Evolutionary conservation across 2,797 vertebrate genomes (phyloP).

Genomic region (Microchirus variegatus): DNA sequence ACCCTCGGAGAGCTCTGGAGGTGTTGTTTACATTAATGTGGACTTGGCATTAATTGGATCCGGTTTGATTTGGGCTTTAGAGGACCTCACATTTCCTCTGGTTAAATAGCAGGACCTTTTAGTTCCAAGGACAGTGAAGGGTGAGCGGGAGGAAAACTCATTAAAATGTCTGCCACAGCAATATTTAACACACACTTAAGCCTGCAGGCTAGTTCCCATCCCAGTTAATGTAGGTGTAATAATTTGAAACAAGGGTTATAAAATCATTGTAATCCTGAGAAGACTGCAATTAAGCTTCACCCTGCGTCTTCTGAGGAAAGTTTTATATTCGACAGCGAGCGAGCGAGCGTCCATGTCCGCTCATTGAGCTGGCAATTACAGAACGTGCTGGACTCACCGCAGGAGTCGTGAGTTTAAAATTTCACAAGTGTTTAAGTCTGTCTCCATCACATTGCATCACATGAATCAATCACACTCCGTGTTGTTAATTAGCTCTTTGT

Average conservation of each 20-base stretch:
- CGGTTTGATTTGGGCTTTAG: slow-evolving; percentile 50
- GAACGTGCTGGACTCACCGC: slow-evolving; percentile 43
- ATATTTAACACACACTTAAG: slow-evolving; percentile 66
- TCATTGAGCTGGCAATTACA: slow-evolving; percentile 14
- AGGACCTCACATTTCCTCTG: slow-evolving; percentile 50
- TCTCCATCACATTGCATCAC: slow-evolving; percentile 25
- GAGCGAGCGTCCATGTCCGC: slow-evolving; percentile 14
- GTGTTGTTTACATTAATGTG: slow-evolving; percentile 75
- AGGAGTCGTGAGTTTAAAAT: slow-evolving; percentile 46
- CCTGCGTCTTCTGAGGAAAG: slow-evolving; percentile 25
- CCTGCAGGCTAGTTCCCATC: slow-evolving; percentile 61
- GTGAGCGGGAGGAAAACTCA: slow-evolving; percentile 56
- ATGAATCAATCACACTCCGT: slow-evolving; percentile 7
- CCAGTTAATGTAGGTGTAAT: slow-evolving; percentile 60
- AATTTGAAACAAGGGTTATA: slow-evolving; percentile 68
- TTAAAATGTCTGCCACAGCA: slow-evolving; percentile 71
- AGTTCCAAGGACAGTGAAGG: slow-evolving; percentile 75
- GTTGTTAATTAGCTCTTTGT: slow-evolving; percentile 49
- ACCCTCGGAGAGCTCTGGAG: slow-evolving; percentile 49
- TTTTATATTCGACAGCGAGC: slow-evolving; percentile 34
- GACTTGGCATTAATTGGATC: slow-evolving; percentile 61
- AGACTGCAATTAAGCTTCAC: slow-evolving; percentile 49
- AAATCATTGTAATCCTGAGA: slow-evolving; percentile 61
- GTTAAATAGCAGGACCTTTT: slow-evolving; percentile 60
- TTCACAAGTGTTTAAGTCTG: slow-evolving; percentile 24